These are phyloP conservation scores for Linurgus olivaceus DNA, from an alignment of 2,797 vertebrate species.

Conservation along the genomic window DNA sequence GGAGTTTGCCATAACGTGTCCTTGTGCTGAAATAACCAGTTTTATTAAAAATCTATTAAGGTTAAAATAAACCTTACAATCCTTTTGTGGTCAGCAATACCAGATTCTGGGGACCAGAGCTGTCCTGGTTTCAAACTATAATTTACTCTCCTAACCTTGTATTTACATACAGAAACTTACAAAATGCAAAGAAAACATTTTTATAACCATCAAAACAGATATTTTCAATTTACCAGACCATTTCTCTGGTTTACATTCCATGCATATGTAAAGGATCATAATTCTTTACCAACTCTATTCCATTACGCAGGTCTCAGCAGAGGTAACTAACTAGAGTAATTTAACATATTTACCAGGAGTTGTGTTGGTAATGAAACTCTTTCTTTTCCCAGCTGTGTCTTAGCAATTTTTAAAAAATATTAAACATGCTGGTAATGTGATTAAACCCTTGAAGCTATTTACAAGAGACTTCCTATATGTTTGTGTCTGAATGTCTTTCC, in stretches of 20 bases:
- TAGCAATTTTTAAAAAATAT: neutral
- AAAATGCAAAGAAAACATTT: neutral
- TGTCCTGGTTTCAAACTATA: neutral
- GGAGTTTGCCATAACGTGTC: neutral
- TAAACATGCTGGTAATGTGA: neutral
- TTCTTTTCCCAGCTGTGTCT: neutral
- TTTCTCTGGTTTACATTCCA: neutral
- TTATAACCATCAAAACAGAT: neutral
- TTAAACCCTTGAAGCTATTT: slow-evolving; percentile 54
- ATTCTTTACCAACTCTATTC: neutral
- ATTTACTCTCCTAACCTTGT: neutral
- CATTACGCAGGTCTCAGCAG: neutral
- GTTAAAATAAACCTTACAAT: neutral
- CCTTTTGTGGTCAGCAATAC: neutral
- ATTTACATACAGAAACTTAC: neutral
- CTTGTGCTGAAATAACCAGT: neutral
- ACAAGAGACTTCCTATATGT: slow-evolving; percentile 7
- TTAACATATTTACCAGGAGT: neutral
- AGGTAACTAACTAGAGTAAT: neutral
- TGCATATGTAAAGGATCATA: neutral
- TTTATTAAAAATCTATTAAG: neutral
- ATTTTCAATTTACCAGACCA: neutral
- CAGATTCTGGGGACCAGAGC: neutral
- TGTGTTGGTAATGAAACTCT: neutral
- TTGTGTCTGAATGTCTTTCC: slow-evolving; percentile 37